These are phyloP conservation scores for Elmis aenea DNA, from an alignment of 2,888 invertebrate species.

Conservation along the genomic window DNA sequence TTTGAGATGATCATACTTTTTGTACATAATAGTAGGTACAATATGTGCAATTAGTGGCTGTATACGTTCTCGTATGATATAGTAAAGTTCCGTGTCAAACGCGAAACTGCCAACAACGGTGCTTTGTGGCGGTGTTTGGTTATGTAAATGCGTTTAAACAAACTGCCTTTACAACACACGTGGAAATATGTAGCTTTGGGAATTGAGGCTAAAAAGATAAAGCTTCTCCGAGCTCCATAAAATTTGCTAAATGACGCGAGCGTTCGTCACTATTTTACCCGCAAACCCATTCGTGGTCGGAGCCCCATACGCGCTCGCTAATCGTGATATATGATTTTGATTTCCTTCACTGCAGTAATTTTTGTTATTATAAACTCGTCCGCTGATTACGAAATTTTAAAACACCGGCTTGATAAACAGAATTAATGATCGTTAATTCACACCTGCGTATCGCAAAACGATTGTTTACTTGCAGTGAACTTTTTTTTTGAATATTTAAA, in stretches of 20 bases:
- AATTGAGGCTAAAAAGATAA: slow-evolving; percentile 39
- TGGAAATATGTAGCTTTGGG: slow-evolving; percentile 30
- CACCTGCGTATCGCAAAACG: not conserved
- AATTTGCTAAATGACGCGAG: slow-evolving; percentile 42
- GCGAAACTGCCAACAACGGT: too few species aligned
- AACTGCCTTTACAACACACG: not conserved
- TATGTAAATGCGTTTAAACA: not conserved
- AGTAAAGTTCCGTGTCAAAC: too few species aligned
- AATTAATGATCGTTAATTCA: not conserved
- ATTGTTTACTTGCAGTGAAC: too few species aligned
- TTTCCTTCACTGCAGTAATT: slow-evolving; percentile 35
- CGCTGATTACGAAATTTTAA: slow-evolving; percentile 18
- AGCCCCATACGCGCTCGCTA: slow-evolving; percentile 39
- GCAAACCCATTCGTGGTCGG: slow-evolving; percentile 41
- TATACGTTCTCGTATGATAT: too few species aligned
- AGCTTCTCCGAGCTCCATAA: slow-evolving; percentile 38
- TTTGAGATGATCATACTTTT: too few species aligned
- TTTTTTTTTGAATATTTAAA: too few species aligned
- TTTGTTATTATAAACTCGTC: slow-evolving; percentile 30
- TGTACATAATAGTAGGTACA: too few species aligned
- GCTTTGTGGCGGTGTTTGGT: not conserved
- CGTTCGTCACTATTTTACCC: slow-evolving; percentile 45
- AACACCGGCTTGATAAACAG: not conserved
- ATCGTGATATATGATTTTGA: slow-evolving; percentile 46
- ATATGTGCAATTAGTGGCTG: too few species aligned